Base-by-base conservation (phyloP, 2,888 invertebrate species). In the Nymphalis urticae region DNA sequence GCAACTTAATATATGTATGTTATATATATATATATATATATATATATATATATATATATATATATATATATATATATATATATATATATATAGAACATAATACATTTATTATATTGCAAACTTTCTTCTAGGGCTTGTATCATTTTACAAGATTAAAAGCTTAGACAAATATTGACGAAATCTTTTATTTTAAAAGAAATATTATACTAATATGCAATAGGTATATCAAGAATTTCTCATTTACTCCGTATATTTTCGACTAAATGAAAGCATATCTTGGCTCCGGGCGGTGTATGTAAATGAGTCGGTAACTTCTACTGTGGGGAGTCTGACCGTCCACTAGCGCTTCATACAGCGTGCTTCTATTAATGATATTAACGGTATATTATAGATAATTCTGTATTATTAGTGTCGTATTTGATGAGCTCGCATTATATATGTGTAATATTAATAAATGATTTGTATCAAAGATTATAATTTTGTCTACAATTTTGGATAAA, bases 281-380 rank as follows among this genome's bases (percentile, higher is more conserved):
- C 64, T 54, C 50, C 48, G 72, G 73, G 74, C 75, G 79, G 82
- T 82, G 75, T 82, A 84, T 80, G 79, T 73, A 79, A 80, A 80
- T 79, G 77, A 77, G 75, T 75, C 76, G 70, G 72, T 69, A 82
- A 83, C 79, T 71, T 79, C 73, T 74, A 75, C 66, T 74, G 77
- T 32, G 21, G 51, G 36, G 32, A 58, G 58, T 58, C 58, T 42
- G 58, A 58, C 58, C 58, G 58, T 58, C 76, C 76, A 27, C 27
- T 75, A 75, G 82, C 76, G 56, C 69, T 47, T 76, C 77, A 79
- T 70, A 77, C 32, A 36, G 56, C 54, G 56, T 42, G 9, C 32
- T 54, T n/a, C 53, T 64, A 64, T 48, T 27, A 67, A 56, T 50
- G 19, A 62, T 36, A 4, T 51, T 27, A 66, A 61, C 27, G 53